phyloP scores from a whole-genome alignment of 2,797 vertebrate species.

The Oreochromis mossambicus region DNA sequence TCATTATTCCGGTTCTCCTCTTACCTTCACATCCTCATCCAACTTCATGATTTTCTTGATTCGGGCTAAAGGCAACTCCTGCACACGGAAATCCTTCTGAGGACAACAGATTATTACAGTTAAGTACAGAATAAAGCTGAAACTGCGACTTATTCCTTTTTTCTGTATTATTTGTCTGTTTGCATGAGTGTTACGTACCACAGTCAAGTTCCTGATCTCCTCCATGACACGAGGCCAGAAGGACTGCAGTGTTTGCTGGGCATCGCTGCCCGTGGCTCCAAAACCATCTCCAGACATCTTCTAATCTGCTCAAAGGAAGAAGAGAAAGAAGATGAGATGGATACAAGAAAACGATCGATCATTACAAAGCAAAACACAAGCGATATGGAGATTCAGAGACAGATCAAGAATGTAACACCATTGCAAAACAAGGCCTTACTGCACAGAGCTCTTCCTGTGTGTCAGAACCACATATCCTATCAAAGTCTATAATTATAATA shows the following conservation, averaged over 20 bases:
- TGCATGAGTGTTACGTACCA: constrained; percentile 74
- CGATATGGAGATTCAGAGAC: not conserved
- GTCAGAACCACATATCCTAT: constrained; percentile 35
- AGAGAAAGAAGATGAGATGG: not conserved
- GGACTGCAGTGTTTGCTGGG: constrained; percentile 96
- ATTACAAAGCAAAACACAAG: not conserved
- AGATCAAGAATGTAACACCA: not conserved
- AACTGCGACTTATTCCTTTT: not conserved
- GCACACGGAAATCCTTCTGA: constrained; percentile 98
- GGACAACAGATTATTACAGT: constrained; percentile 40
- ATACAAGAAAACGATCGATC: not conserved
- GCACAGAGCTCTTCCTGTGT: constrained; percentile 15
- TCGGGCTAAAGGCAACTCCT: constrained; percentile 95
- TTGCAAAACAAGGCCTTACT: not conserved
- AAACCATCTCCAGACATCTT: constrained; percentile 93
- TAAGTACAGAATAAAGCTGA: not conserved
- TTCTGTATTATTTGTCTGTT: not conserved
- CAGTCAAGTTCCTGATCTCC: constrained; percentile 94
- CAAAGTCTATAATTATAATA: constrained; percentile 41
- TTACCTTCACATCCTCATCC: constrained; percentile 98
- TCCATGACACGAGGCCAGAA: constrained; percentile 99
- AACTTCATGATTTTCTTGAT: constrained; percentile 99
- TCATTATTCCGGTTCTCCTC: not conserved
- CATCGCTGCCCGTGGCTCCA: constrained; percentile 86
- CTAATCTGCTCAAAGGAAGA: constrained; percentile 55